Evolutionary conservation across 2,888 invertebrate species (phyloP).

Genomic region (Lithophane semibrunnea): DNA sequence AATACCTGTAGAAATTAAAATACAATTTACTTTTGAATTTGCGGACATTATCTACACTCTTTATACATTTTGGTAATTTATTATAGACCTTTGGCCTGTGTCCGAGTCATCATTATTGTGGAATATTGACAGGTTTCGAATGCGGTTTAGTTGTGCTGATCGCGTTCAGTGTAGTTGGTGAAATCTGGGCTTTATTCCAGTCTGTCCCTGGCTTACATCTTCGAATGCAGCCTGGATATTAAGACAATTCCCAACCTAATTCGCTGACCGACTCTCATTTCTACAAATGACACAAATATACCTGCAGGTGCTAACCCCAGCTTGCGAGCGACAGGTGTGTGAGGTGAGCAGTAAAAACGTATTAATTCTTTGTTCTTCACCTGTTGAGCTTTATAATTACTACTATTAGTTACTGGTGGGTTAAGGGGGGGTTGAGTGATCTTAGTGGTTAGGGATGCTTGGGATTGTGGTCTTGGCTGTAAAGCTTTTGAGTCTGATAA

Average conservation of each 20-base stretch:
- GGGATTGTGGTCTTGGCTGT: not conserved
- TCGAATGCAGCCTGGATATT: not conserved
- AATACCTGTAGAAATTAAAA: too few relatives aligned
- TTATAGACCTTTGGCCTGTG: too few relatives aligned
- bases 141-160: too few relatives aligned
- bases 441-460: not conserved
- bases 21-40: too few relatives aligned
- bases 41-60: too few relatives aligned
- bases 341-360: conserved; percentile 36
- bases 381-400: conserved; percentile 61
- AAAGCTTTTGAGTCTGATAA: not conserved
- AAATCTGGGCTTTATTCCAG: not conserved
- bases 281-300: conserved; percentile 32
- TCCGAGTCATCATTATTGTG: too few relatives aligned
- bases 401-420: conserved; percentile 41
- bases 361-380: conserved; percentile 49
- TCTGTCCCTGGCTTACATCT: not conserved
- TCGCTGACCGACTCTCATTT: not conserved
- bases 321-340: conserved; percentile 60
- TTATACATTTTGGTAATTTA: too few relatives aligned
- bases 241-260: not conserved
- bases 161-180: too few relatives aligned
- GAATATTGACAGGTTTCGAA: too few relatives aligned
- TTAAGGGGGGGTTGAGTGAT: conserved; percentile 52
- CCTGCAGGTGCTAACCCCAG: conserved; percentile 58